Evolutionary conservation across 2,888 invertebrate species (phyloP), one percentile per base, ranked within the genome.

Genomic region (Macrophya alboannulata): DNA sequence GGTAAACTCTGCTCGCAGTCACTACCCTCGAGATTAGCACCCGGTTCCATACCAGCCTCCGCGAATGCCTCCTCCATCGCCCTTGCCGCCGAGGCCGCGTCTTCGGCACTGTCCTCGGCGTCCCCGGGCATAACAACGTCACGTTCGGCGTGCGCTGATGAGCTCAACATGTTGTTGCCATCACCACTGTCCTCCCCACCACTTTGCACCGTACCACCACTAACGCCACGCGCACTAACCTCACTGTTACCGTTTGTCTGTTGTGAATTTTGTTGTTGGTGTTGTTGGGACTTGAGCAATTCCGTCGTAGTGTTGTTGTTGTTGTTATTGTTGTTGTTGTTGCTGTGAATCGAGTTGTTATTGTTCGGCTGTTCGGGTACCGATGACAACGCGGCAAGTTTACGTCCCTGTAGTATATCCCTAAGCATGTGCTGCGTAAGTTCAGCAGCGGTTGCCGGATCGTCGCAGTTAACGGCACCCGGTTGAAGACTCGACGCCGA

Each of bases 391-490:
- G 97, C 95, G 88, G 97, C 96, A 94, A 98, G 97, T 93, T 98
- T 98, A 91, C 97, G 97, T 89, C 97, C 97, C 93, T 98, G 98
- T 86, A 98, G 95, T 91, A 98, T 98, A 93, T 98, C 98, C 86
- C 98, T 96, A 90, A 98, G 95, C 96, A 98, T 97, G 94, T 98
- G 97, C 94, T 98, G 97, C 87, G 97, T 97, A 90, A 95, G 94
- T 87, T 95, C 95, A 71, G 92, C 93, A 74, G 94, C 94, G 87
- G 95, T 94, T 86, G 95, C 94, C 87, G 95, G 95, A 90, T 95
- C 94, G 88, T 93, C 93, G 89, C 95, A 92, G 89, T 95, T 95
- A 90, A 96, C 96, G 91, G 94, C 92, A 89, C 95, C 95, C 84
- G 86, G 83, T 85, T 88, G 55, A 87, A 86, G 85, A 85, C 81